Base-by-base conservation (phyloP, 1,140 invertebrate genomes). In the Meloidogyne chitwoodi region DNA sequence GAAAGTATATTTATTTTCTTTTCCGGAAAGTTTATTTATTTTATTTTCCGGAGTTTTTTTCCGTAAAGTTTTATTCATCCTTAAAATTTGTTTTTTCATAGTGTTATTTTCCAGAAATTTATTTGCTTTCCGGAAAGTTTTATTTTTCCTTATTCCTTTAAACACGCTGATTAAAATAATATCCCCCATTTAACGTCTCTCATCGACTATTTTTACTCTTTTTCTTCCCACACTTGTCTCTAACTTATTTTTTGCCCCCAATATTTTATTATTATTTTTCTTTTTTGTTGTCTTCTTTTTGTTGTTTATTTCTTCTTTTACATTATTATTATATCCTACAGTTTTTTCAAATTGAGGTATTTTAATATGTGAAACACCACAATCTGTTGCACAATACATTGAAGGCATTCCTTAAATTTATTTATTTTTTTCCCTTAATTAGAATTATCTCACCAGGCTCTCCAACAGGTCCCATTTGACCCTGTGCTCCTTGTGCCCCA, bases 351-450 rank as follows among this genome's bases (percentile, higher is more conserved):
- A 22, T 22, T 64, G 56, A 10, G 71, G 48, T 22, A 73, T 56
- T 34, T 73, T 73, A 61, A 83, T 84, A 68, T 83, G 80, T n/a
- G 82, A 84, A 24, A 83, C 82, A 22, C 82, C 82, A 71, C 82
- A 83, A 65, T 83, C 82, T 6, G 82, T 83, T 22, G 80, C 72
- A 67, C 82, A 83, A 63, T 84, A 83, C 22, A 74, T 29, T 1
- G 79, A 74, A 22, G 81, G 81, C 63, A 66, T 29, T 41, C 80
- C 79, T 75, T 80, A 31, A 16, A 75, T 19, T 19, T 19, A 63
- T 62, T 48, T 61, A 12, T 19, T 22, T 64, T 22, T 19, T 44
- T 31, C n/a, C 22, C 69, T 27, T 66, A 3, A 6, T 34, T 74
- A 2, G 1, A n/a, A 74, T 2, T 19, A n/a, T 24, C 62, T 41